Percentiles rank a stretch among this genome's conserved stretches.
phyloP scores from a whole-genome alignment of 2,113 vertebrate genomes.

The Chrysemys picta region DNA sequence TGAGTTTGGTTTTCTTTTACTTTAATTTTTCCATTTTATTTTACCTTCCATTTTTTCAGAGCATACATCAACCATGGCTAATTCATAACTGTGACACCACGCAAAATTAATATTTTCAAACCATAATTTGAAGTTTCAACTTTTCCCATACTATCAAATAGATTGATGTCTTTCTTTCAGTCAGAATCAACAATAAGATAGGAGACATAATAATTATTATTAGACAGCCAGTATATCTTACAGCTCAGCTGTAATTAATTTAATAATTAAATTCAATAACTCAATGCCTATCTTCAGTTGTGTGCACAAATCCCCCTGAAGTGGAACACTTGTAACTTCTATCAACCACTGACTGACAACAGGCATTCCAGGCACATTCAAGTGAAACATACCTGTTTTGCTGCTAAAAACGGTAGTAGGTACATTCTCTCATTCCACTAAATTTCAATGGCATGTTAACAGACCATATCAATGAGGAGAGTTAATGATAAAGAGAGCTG shows the following conservation, averaged over 20 bases:
- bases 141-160: neutral
- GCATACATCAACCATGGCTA: neutral
- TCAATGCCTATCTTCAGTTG: neutral
- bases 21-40: neutral
- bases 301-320: neutral
- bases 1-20: neutral
- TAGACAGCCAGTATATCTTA: neutral
- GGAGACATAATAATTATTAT: neutral
- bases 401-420: neutral
- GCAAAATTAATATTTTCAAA: neutral
- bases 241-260: neutral
- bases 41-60: neutral
- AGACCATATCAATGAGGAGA: neutral
- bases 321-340: neutral
- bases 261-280: neutral
- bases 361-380: neutral
- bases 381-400: neutral
- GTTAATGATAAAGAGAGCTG: neutral
- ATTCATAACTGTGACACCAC: neutral
- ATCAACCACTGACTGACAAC: neutral
- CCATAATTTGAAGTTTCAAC: neutral
- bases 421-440: neutral
- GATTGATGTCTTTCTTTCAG: neutral
- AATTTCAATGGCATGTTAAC: fast-evolving
- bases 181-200: neutral